Conservation (phyloP, 1,140 invertebrate genomes). For the Polyergus mexicanus region DNA sequence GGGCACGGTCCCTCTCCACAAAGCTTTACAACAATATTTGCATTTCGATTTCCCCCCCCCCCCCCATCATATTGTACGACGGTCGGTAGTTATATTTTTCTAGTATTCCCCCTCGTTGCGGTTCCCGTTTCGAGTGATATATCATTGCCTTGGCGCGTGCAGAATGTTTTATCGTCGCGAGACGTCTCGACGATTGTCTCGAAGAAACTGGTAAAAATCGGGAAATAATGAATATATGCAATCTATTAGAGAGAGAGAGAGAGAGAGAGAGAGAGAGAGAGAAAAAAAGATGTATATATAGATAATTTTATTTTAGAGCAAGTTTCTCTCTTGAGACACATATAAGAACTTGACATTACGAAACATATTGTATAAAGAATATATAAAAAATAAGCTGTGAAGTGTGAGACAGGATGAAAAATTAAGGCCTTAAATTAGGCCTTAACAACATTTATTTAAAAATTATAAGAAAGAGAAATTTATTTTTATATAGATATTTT, state of each 20-base stretch:
- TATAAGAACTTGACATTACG: not conserved
- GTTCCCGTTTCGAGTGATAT: conserved; percentile 6
- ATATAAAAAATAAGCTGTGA: not conserved
- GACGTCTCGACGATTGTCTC: not conserved
- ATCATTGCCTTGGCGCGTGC: conserved; percentile 20
- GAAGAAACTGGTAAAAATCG: conserved; percentile 6
- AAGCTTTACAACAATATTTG: conserved; percentile 41
- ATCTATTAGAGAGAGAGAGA: not conserved
- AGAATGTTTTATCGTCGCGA: conserved; percentile 28
- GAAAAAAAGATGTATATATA: no score
- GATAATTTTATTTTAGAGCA: not conserved
- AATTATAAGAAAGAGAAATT: not conserved
- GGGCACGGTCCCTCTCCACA: not conserved
- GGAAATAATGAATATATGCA: not conserved
- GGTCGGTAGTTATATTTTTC: conserved; percentile 25
- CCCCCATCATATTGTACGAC: not conserved
- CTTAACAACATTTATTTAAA: not conserved
- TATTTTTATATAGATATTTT: not conserved
- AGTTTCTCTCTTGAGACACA: not conserved
- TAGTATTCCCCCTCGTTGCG: conserved; percentile 9
- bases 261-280: no score
- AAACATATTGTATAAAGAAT: not conserved
- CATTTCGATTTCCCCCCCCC: no score
- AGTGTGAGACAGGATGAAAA: not conserved
- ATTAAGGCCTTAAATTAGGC: not conserved